A percentile compares a stretch with the other conserved stretches of the same genome.
Conservation (phyloP, 2,113 vertebrate species). For the Paraplagusia blochii region DNA sequence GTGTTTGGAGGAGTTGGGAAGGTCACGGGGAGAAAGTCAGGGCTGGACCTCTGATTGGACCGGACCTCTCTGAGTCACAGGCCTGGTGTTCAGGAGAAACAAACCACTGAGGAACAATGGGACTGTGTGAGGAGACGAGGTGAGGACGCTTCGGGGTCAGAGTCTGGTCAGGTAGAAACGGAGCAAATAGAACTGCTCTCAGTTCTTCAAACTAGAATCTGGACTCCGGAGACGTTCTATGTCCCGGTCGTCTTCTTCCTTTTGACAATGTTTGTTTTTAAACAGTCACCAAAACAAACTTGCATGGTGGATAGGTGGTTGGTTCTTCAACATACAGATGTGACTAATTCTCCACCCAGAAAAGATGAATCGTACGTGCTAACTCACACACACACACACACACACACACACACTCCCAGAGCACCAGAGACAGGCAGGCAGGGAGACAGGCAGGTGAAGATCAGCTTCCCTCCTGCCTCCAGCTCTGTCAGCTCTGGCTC, state of each 20-base stretch:
- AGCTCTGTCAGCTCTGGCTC: slow-evolving; percentile 60
- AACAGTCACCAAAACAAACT: too few species aligned
- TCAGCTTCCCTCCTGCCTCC: slow-evolving; percentile 50
- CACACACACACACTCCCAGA: too few species aligned
- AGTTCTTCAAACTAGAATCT: too few species aligned
- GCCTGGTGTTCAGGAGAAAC: slow-evolving; percentile 30
- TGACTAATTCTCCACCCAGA: slow-evolving; percentile 44
- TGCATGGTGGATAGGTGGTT: too few species aligned
- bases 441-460: slow-evolving; percentile 21
- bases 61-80: slow-evolving; percentile 67
- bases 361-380: slow-evolving; percentile 27
- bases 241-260: too few species aligned
- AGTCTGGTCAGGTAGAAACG: slow-evolving; percentile 28
- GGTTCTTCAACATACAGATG: slow-evolving; percentile 37
- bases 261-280: too few species aligned
- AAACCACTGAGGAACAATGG: slow-evolving; percentile 62
- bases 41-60: slow-evolving; percentile 63
- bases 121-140: slow-evolving; percentile 63
- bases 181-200: too few species aligned
- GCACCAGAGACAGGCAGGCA: too few species aligned
- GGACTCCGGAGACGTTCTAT: too few species aligned
- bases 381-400: slow-evolving; percentile 28
- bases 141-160: slow-evolving; percentile 57
- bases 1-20: slow-evolving; percentile 57
- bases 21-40: slow-evolving; percentile 51